Evolutionary conservation across 1,140 invertebrate species (phyloP), one percentile per base, ranked within the genome.

Genomic region (Cotesia typhae): DNA sequence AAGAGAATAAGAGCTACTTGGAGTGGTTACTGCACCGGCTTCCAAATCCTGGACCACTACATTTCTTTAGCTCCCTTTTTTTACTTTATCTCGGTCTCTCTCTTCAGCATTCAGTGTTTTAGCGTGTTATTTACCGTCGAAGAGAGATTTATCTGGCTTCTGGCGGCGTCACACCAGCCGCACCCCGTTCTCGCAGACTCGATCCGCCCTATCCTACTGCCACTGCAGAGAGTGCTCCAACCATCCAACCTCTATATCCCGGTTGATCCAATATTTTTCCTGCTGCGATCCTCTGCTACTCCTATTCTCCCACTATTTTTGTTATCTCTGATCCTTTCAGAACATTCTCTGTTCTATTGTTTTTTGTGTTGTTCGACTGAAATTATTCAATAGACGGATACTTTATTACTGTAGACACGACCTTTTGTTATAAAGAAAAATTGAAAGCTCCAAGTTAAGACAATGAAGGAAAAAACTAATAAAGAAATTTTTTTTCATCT

Each of bases 81-180:
- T 75, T 67, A 64, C 71, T 68, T 38, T 61, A 52, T 70, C 69
- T 71, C 69, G 38, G n/a, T 53, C 37, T 28, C 74, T 67, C 57
- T 65, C 63, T 70, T 53, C 64, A n/a, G 71, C 60, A 75, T 75
- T 75, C 71, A 75, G 63, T 73, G 68, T 68, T 74, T 74, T 73
- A 70, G 47, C 70, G 65, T 74, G 73, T 76, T 76, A 76, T 76
- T 76, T 73, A 76, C 70, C 71, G 75, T 71, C 75, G 70, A 73
- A 71, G 73, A 51, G 69, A 63, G 65, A 76, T 76, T 76, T 76
- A 76, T 76, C 68, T 74, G 66, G 70, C 73, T 75, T 71, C 73
- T 76, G 75, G 68, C 53, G 55, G 47, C 70, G 73, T 74, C 67
- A 74, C 71, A 53, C 12, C 41, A 64, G 61, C 68, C 68, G 63